Base-by-base conservation (phyloP, 2,888 invertebrate genomes). In the Ectropis crepuscularia region DNA sequence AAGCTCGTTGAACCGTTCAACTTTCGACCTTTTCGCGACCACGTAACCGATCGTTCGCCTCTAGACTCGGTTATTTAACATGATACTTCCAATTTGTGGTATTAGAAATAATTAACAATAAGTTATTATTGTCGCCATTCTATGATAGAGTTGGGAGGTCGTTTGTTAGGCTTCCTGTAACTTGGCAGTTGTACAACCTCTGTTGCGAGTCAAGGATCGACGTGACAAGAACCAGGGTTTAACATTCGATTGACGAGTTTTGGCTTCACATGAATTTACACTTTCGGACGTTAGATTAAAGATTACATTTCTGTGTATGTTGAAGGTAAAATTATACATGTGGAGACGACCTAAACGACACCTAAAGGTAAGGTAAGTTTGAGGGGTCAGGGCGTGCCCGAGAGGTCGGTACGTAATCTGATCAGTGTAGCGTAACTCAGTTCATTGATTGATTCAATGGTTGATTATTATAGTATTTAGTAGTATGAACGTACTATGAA, bases 151-250 rank as follows among this genome's bases (percentile, higher is more conserved):
- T 69, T 63, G 53, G 53, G 48, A 46, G 53, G 57, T 61, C 51
- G 55, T 66, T 69, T 70, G 51, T 64, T 64, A 45, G 72, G 71
- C 36, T 74, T 73, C 65, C 42, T 41, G 47, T 38, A 61, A 72
- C 53, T 60, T 58, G 42, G 41, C 68, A 66, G 69, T 71, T 69
- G 67, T 63, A 54, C 57, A 70, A 72, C 68, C 71, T 70, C 43
- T 54, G 45, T 28, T 8, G 49, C 8, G 43, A 55, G 65, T 69
- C 65, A 65, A 66, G 45, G 59, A 48, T 64, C 67, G 55, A n/a
- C 5, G 51, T 49, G 62, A 11, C 61, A 68, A 63, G 38, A 63
- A 65, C 67, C 65, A 50, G 50, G 46, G 43, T 53, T 55, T 16
- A 58, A 65, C 51, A 55, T 59, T 62, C 51, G 59, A 53, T 62